Conservation (phyloP, 1,140 invertebrate species). For the Saccostrea cuccullata region DNA sequence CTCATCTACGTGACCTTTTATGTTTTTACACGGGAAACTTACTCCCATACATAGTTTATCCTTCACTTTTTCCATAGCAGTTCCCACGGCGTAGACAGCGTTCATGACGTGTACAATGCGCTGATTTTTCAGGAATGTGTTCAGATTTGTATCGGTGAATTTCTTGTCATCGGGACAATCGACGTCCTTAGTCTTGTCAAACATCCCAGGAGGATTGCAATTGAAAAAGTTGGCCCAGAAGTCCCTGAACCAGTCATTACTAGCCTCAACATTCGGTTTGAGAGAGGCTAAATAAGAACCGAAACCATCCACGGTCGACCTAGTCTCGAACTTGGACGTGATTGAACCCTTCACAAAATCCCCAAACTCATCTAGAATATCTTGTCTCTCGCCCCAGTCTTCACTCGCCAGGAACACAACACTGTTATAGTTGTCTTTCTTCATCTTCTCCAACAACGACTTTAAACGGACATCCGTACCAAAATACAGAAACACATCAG, state of each 20-base stretch:
- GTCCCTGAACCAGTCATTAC: conserved; percentile 70
- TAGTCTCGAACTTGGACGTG: conserved; percentile 62
- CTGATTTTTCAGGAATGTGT: conserved; percentile 60
- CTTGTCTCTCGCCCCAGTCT: conserved; percentile 84
- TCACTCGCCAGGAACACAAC: conserved; percentile 86
- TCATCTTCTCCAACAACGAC: conserved; percentile 78
- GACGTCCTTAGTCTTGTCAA: conserved; percentile 61
- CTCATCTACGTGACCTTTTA: conserved; percentile 39
- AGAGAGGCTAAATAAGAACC: conserved; percentile 52
- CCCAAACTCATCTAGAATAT: conserved; percentile 55
- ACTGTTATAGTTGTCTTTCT: conserved; percentile 67
- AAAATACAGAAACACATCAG: conserved; percentile 85
- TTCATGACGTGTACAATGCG: conserved; percentile 66
- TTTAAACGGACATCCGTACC: conserved; percentile 85
- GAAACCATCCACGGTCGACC: conserved; percentile 45
- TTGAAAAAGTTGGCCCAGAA: conserved; percentile 68
- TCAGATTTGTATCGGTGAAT: conserved; percentile 55
- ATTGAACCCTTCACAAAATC: conserved; percentile 65
- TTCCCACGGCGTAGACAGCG: conserved; percentile 65
- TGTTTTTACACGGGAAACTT: conserved; percentile 52
- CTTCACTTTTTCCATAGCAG: conserved; percentile 58
- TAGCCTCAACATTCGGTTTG: conserved; percentile 34
- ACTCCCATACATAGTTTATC: conserved; percentile 47
- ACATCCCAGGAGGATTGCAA: conserved; percentile 67
- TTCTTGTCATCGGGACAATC: conserved; percentile 44